These are phyloP conservation scores for Aix galericulata DNA, from an alignment of 2,113 vertebrate genomes.

Conservation along the genomic window DNA sequence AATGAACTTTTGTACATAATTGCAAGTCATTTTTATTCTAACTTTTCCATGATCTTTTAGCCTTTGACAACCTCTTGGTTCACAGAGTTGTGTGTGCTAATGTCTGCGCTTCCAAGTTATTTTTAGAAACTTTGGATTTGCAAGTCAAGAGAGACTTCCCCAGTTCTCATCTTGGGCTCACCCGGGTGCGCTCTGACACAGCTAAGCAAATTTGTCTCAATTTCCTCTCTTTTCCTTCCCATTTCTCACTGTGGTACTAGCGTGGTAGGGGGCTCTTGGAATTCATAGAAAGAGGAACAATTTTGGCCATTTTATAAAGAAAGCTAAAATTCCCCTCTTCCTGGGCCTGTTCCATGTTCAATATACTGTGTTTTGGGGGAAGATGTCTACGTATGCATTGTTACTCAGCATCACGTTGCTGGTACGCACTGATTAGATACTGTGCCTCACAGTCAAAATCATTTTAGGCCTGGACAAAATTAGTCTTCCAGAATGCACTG, in stretches of 20 bases:
- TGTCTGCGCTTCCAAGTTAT: background rate
- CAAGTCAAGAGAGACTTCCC: background rate
- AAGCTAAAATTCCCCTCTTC: background rate
- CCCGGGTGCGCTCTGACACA: fast-evolving
- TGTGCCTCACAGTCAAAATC: background rate
- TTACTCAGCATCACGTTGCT: background rate
- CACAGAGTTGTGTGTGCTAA: background rate
- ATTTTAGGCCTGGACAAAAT: background rate
- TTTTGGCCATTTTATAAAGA: background rate
- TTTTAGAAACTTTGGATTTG: background rate
- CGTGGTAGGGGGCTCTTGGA: background rate
- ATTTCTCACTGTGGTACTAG: background rate
- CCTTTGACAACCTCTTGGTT: background rate
- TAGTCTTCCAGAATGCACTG: background rate
- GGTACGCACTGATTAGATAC: background rate
- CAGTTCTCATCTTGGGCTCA: background rate
- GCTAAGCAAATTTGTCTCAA: background rate
- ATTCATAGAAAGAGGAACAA: background rate
- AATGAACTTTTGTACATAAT: background rate
- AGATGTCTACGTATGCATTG: background rate
- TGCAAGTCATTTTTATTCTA: background rate
- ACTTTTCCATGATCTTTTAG: background rate
- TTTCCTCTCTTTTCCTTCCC: background rate
- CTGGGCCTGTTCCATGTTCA: background rate
- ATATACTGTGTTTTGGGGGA: background rate